Percentiles rank a stretch among this genome's conserved stretches.
phyloP scores from a whole-genome alignment of 2,888 invertebrate genomes.

The Colletes collaris region DNA sequence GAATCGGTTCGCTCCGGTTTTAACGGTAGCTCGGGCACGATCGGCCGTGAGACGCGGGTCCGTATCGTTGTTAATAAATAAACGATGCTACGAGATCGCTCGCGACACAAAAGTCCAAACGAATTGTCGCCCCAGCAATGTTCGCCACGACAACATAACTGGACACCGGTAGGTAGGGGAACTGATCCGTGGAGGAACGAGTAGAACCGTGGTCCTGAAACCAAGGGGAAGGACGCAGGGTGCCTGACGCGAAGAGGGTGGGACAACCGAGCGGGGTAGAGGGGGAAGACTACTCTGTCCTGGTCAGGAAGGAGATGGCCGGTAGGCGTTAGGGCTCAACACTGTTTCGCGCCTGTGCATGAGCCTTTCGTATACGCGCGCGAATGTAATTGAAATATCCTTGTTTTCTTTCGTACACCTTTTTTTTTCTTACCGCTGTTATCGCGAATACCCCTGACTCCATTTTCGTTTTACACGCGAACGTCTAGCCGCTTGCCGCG shows the following conservation, averaged over 20 bases:
- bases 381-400: conserved; percentile 56
- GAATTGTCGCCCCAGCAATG: conserved; percentile 55
- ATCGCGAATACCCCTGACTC: not conserved
- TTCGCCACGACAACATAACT: conserved; percentile 82
- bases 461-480: not conserved
- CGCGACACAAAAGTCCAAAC: conserved; percentile 32
- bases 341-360: conserved; percentile 33
- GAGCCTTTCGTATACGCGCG: conserved; percentile 29
- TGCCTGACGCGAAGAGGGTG: conserved; percentile 12
- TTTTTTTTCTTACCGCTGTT: not conserved
- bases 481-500: not conserved
- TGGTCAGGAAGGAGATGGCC: conserved; percentile 49
- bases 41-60: not conserved
- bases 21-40: conserved; percentile 21
- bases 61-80: not conserved
- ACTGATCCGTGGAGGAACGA: conserved; percentile 77
- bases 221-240: conserved; percentile 52
- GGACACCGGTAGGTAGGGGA: conserved; percentile 82
- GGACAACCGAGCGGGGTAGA: conserved; percentile 34
- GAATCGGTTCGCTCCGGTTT: not conserved
- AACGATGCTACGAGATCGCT: conserved; percentile 14
- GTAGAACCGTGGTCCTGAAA: conserved; percentile 53
- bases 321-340: conserved; percentile 54
- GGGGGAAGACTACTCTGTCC: conserved; percentile 50
- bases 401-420: conserved; percentile 20